Percentiles rank a stretch among this genome's conserved stretches.
Conservation (phyloP, 2,113 vertebrate species). For the Noctilio leporinus region DNA sequence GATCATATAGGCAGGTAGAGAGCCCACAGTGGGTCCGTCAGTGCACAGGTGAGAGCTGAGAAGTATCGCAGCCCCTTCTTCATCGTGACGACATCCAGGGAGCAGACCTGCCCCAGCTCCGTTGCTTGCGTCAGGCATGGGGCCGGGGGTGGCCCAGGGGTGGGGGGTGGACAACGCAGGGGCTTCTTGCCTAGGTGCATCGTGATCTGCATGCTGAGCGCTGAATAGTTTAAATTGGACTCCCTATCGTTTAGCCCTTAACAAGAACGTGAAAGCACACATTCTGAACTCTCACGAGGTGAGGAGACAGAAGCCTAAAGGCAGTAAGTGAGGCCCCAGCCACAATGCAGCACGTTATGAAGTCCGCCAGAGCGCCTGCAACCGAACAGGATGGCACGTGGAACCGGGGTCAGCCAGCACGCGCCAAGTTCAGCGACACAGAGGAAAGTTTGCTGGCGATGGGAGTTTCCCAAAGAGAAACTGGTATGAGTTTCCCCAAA, state of each 20-base stretch:
- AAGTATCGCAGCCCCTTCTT: accelerated
- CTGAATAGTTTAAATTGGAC: background rate
- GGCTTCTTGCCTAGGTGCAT: background rate
- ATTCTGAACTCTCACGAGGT: background rate
- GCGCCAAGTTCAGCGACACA: background rate
- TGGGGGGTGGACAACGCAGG: accelerated
- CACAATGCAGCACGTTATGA: accelerated
- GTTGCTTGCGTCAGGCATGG: accelerated
- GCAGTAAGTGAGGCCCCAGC: background rate
- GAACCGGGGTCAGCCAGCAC: accelerated
- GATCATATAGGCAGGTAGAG: background rate
- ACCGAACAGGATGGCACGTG: accelerated
- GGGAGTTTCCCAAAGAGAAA: background rate
- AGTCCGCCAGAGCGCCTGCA: accelerated
- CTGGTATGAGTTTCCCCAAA: background rate
- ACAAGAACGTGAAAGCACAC: background rate
- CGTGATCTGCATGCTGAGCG: background rate
- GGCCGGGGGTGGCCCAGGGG: accelerated
- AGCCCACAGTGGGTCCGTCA: accelerated
- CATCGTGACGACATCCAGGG: accelerated
- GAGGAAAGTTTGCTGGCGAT: accelerated
- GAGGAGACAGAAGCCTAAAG: background rate
- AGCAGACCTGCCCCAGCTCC: background rate
- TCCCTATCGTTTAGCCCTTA: background rate
- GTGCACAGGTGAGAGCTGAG: background rate